Conservation (phyloP, 2,888 invertebrate species). For the Acanthoscelides obtectus region DNA sequence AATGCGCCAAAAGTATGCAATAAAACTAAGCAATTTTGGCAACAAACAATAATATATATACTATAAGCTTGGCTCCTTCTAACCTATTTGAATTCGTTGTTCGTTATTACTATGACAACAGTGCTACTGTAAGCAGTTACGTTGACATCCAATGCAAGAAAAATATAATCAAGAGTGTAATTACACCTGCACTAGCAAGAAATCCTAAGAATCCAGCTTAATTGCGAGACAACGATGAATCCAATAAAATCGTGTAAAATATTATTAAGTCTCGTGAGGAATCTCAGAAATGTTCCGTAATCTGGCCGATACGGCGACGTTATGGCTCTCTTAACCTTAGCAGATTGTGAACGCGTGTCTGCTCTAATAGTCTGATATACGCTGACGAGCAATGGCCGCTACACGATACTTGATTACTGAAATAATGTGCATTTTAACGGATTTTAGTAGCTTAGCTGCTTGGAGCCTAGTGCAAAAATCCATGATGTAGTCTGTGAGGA, state of each 20-base stretch:
- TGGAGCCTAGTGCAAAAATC: neutral
- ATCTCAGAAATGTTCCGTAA: neutral
- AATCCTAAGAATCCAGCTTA: neutral
- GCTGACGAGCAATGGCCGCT: neutral
- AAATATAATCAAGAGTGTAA: neutral
- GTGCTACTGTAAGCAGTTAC: too few relatives aligned
- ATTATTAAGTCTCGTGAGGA: neutral
- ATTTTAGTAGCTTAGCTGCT: neutral
- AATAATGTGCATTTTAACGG: neutral
- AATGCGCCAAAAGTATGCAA: too few relatives aligned
- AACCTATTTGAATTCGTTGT: too few relatives aligned
- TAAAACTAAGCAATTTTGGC: too few relatives aligned
- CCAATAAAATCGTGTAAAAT: neutral
- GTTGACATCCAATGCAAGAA: too few relatives aligned
- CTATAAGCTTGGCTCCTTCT: too few relatives aligned
- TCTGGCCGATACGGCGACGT: neutral
- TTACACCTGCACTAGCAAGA: neutral
- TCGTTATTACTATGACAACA: too few relatives aligned
- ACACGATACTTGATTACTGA: neutral
- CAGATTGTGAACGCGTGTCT: neutral
- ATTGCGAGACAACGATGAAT: neutral
- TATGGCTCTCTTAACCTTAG: neutral
- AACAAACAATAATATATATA: too few relatives aligned
- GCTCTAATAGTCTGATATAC: neutral
- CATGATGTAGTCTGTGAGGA: too few relatives aligned